Base-by-base conservation (phyloP, 2,888 invertebrate species). In the Thymelicus acteon region DNA sequence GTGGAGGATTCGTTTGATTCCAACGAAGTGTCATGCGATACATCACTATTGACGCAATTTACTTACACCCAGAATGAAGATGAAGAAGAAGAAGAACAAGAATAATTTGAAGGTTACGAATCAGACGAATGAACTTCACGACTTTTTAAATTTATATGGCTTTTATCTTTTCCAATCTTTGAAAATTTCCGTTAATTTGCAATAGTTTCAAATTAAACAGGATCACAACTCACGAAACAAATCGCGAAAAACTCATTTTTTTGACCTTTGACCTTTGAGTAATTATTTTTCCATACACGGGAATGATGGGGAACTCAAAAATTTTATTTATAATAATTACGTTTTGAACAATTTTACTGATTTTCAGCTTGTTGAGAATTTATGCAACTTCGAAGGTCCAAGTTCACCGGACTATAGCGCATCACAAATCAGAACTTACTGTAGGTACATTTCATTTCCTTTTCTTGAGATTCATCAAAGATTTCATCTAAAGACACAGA, bases 1-100 rank as follows among this genome's bases (percentile, higher is more conserved):
- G 72, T 70, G n/a, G 75, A 76, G 68, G 73, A 75, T 73, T 71
- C 72, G 64, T 72, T 73, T 72, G 73, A 73, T 60, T 24, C 24
- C 47, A 31, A 62, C 62, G 31, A 61, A 47, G 60, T 60, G 31
- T 54, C 54, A 54, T 54, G 54, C 24, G 60, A 60, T 40, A 60
- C 40, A 60, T 60, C 60, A 40, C 63, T 69, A 57, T 69, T 69
- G 48, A 58, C 47, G 57, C 69, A 60, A 31, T 31, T 31, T 40
- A 60, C 60, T 60, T 60, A 39, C 60, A 40, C n/a, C 60, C 60
- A 60, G n/a, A 60, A 60, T 60, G 60, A 63, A 54, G 63, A 49
- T 58, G 70, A 70, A 64, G 48, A 63, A 63, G 62, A 69, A 69
- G 61, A 68, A 62, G 57, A 69, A 54, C 57, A 69, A 70, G 57